Evolutionary conservation across 2,113 vertebrate genomes (phyloP), one percentile per base, ranked within the genome.

Genomic region (Podiceps cristatus): DNA sequence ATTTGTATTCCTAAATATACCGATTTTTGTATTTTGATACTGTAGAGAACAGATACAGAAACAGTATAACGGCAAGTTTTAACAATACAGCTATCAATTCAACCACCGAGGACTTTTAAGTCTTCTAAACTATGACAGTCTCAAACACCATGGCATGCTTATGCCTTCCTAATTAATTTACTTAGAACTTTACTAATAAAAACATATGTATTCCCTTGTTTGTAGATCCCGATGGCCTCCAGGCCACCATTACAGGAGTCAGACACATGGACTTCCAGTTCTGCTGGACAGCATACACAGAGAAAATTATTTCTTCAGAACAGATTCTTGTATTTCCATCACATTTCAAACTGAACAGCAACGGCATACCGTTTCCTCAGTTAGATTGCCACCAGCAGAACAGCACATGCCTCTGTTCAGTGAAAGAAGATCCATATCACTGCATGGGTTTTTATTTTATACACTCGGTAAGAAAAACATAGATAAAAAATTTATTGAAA

Each of bases 401-500:
- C 42, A 92, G 89, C 74, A 74, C 18, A 4, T 72, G 68, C 35
- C 67, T 31, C 80, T 86, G 2, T 49, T 45, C 63, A 60, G 20
- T 11, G 31, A 64, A 31, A 87, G 80, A 67, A 56, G 58, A 86
- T 29, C 44, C 72, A 78, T 25, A 71, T 71, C 45, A 50, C 63
- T 63, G 67, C 55, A 35, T 27, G 77, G 74, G 42, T 13, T 88
- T 97, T 86, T 86, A 73, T 63, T 95, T 96, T 91, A 96, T 45
- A 83, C 13, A 90, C 53, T 88, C 0, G 0, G 66, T 63, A 88
- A 88, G 67, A 80, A 96, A 96, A 96, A 90, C 49, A 79, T 0
- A 71, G 35, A 74, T 94, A 77, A 93, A 97, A 94, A 92, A 90
- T 64, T 40, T 77, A 96, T 11, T 90, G 80, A 44, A 71, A 90